Evolutionary conservation across 2,797 vertebrate genomes (phyloP), one percentile per base, ranked within the genome.

Genomic region (Oryzias sinensis): DNA sequence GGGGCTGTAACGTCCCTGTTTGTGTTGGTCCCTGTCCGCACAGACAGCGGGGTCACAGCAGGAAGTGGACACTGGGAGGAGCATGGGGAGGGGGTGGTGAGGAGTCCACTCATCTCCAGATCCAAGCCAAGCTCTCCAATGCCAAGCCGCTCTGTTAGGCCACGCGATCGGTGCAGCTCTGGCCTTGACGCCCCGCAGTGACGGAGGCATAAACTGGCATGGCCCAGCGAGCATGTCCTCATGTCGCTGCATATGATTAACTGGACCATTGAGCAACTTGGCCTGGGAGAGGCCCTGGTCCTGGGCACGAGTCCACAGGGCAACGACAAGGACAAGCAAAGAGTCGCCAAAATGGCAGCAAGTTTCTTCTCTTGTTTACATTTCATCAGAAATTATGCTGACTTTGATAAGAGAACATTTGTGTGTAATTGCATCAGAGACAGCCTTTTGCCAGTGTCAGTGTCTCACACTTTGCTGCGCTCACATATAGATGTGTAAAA

Each of bases 231-330:
- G 86, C 79, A 82, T 87, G 88, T 90, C 84, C 88, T 90, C 62
- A 70, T 79, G 77, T 88, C 84, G 54, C 90, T 88, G 90, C 89
- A 90, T 91, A 89, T 91, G 86, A 91, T 92, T 92, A 90, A 81
- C 87, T 89, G 90, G 87, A 86, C 86, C 83, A 90, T 89, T 91
- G 90, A 84, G 89, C 84, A 90, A 86, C 83, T 88, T 88, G 89
- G 90, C 87, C 83, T 69, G 55, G 71, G 76, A 81, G 72, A 82
- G 77, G 79, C 66, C 73, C 69, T 52, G 75, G 84, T 73, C 85
- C 79, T 82, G 88, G 87, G 88, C 85, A 90, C 68, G 74, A 49
- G 78, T 89, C 88, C 86, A 89, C 82, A 87, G 88, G 85, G 82
- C 89, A 87, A 56, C 53, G 79, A 57, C 89, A 91, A 90, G 89